Conservation (phyloP, 2,797 vertebrate genomes). For the Pterois miles region DNA sequence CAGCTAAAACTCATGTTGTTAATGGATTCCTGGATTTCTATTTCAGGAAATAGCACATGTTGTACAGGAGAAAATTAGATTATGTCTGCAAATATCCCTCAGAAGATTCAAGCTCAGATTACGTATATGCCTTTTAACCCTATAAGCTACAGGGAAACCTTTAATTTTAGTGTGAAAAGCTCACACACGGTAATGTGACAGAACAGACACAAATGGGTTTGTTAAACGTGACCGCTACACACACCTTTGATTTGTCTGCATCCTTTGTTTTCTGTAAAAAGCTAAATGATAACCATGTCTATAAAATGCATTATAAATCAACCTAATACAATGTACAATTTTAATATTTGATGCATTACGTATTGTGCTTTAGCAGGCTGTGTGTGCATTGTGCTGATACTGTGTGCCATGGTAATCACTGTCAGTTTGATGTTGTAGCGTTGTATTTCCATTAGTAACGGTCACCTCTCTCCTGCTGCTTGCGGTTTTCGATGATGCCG, state of each 20-base stretch:
- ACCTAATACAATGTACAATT: background rate
- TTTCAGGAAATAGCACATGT: background rate
- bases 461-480: constrained; percentile 97
- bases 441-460: background rate
- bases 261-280: constrained; percentile 1
- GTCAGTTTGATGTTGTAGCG: background rate
- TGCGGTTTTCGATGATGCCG: constrained; percentile 98
- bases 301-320: background rate
- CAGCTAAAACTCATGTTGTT: background rate
- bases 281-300: background rate
- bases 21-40: background rate
- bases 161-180: background rate
- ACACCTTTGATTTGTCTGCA: background rate
- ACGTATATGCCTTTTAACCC: background rate
- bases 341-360: background rate
- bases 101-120: background rate
- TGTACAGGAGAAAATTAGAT: too few species aligned
- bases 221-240: background rate
- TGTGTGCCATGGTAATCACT: too few species aligned
- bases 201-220: background rate
- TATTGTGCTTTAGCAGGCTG: background rate
- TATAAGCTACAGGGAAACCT: background rate
- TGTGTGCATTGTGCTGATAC: background rate
- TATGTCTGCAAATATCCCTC: background rate
- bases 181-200: too few species aligned